Conservation (phyloP, 2,113 vertebrate species). For the Dicrurus megarhynchus region DNA sequence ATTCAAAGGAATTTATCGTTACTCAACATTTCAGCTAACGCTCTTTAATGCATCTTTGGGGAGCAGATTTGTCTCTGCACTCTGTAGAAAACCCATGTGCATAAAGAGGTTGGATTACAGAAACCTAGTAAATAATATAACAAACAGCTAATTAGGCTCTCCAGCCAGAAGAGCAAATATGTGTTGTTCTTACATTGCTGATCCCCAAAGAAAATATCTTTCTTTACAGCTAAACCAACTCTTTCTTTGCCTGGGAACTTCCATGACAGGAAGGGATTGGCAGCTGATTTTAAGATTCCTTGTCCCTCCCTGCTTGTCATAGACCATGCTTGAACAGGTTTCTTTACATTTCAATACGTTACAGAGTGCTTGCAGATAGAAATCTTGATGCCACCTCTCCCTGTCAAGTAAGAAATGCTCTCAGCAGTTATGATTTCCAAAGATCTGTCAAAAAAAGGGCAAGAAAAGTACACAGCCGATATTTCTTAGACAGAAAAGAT, state of each 20-base stretch:
- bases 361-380: neutral
- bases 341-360: neutral
- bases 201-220: neutral
- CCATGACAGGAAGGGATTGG: neutral
- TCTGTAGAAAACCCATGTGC: constrained; percentile 52
- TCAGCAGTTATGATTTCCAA: neutral
- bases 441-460: neutral
- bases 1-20: constrained; percentile 72
- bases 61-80: constrained; percentile 70
- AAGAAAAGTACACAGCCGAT: neutral
- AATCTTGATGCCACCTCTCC: neutral
- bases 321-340: constrained; percentile 16
- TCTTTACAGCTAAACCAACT: neutral
- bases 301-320: neutral
- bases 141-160: constrained; percentile 53
- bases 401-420: neutral
- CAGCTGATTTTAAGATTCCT: constrained; percentile 11
- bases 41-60: constrained; percentile 65
- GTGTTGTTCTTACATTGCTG: neutral
- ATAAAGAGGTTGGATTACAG: constrained; percentile 56
- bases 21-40: constrained; percentile 73
- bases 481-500: neutral
- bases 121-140: constrained; percentile 70
- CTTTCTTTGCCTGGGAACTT: constrained; percentile 7
- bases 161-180: constrained; percentile 4